Conservation (phyloP, 1,140 invertebrate genomes). For the Neomicropteryx cornuta region DNA sequence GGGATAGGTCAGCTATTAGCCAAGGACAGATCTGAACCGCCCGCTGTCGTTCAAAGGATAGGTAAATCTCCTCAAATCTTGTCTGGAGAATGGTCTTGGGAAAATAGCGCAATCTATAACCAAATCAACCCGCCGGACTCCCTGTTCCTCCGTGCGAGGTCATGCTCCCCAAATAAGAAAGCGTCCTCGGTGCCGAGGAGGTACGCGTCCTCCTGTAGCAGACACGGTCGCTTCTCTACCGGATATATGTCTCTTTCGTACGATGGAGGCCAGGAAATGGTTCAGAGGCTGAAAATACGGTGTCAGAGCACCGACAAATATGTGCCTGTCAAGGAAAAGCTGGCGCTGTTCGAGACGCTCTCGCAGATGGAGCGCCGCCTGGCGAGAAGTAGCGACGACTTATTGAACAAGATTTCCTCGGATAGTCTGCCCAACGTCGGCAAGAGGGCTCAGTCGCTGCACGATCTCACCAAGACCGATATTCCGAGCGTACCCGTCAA, state of each 20-base stretch:
- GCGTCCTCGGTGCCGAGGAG: slow-evolving; percentile 6
- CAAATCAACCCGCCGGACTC: no score
- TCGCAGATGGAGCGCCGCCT: slow-evolving; percentile 39
- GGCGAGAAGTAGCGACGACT: slow-evolving; percentile 35
- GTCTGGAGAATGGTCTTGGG: no score
- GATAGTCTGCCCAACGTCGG: slow-evolving; percentile 25
- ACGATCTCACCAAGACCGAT: slow-evolving; percentile 39
- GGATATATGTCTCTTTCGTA: slow-evolving; percentile 7
- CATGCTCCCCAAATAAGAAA: slow-evolving; percentile 12
- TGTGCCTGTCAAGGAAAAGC: slow-evolving; percentile 48
- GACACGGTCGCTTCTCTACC: slow-evolving; percentile 9
- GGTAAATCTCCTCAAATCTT: no score
- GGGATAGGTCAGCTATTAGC: no score
- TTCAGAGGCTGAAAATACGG: slow-evolving; percentile 38
- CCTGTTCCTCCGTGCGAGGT: slow-evolving; percentile 12
- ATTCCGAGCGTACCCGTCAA: slow-evolving; percentile 33
- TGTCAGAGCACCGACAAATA: slow-evolving; percentile 48
- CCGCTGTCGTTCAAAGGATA: no score
- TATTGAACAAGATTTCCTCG: slow-evolving; percentile 20
- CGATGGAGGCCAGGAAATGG: slow-evolving; percentile 24
- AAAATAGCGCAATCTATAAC: no score
- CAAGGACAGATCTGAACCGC: no score
- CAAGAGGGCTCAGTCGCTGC: slow-evolving; percentile 44
- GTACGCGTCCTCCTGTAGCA: slow-evolving; percentile 6
- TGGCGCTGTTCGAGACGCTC: slow-evolving; percentile 46